Evolutionary conservation across 1,140 invertebrate genomes (phyloP), one percentile per base, ranked within the genome.

Genomic region (Magallana gigas): DNA sequence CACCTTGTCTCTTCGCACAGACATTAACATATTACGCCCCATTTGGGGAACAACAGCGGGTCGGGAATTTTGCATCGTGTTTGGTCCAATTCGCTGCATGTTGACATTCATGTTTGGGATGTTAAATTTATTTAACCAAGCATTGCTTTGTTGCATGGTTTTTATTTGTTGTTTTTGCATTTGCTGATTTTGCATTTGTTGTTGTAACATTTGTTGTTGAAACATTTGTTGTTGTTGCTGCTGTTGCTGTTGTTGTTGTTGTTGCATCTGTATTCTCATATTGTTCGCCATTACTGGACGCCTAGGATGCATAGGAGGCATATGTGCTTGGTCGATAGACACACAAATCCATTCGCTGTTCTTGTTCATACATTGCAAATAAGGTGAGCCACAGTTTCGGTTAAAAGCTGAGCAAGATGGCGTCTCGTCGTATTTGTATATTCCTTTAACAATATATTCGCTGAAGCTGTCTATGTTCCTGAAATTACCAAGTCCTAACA

Each of bases 351-450:
- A 76, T 12, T 16, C 81, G 23, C 29, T 58, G 36, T 14, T 18
- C 16, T 16, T 85, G 14, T 57, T 36, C 1, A 56, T 87, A 76
- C 91, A 92, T 76, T 87, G 71, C 8, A 92, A 82, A 68, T 91
- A 92, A 8, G 88, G 88, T 12, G 93, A 93, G 0, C 91, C 91
- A 89, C 93, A 93, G 36, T 89, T 62, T 12, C 89, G 88, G 11
- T 89, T 84, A 48, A 57, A 57, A 16, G 62, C 29, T n/a, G 88
- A 86, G 84, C 93, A 93, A 9, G 85, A 84, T 16, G 93, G 91
- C 12, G 90, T 58, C 6, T 91, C 87, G 4, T 88, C 90, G 83
- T 93, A 93, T 68, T 87, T 86, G 83, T 90, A 93, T 57, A 88
- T 86, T 90, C 91, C 62, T n/a, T 88, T 57, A 88, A 88, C 90